phyloP scores from a whole-genome alignment of 2,797 vertebrate genomes.

The Sebastes umbrosus region DNA sequence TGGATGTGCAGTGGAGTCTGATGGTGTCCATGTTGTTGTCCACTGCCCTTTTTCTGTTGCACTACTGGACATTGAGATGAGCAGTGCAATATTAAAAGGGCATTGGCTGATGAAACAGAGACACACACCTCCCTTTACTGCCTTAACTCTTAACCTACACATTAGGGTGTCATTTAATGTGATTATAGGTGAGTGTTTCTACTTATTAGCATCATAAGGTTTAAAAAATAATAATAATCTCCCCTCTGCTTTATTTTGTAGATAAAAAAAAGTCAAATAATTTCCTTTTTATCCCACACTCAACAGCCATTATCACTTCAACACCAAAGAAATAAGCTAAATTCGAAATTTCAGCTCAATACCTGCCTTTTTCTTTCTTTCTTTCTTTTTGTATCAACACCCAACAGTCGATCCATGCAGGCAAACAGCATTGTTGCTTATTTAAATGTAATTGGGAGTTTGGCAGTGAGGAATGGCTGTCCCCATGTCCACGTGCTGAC shows the following conservation, averaged over 20 bases:
- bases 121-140: conserved; percentile 74
- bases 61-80: conserved; percentile 96
- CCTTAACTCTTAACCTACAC: conserved; percentile 69
- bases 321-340: background rate
- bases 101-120: conserved; percentile 92
- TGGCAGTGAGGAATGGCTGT: conserved; percentile 71
- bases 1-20: conserved; percentile 58
- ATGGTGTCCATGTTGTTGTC: conserved; percentile 87
- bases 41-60: conserved; percentile 99
- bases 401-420: background rate
- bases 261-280: background rate
- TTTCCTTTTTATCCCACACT: background rate
- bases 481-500: conserved; percentile 76
- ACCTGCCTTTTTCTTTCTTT: background rate
- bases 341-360: background rate
- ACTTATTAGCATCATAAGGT: background rate
- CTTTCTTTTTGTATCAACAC: background rate
- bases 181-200: background rate
- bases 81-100: conserved; percentile 99
- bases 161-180: background rate
- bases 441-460: conserved; percentile 56
- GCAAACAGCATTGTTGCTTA: conserved; percentile 29
- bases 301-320: background rate
- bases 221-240: background rate
- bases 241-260: background rate